Conservation (phyloP, 2,888 invertebrate genomes). For the Drosophila niveifrons region DNA sequence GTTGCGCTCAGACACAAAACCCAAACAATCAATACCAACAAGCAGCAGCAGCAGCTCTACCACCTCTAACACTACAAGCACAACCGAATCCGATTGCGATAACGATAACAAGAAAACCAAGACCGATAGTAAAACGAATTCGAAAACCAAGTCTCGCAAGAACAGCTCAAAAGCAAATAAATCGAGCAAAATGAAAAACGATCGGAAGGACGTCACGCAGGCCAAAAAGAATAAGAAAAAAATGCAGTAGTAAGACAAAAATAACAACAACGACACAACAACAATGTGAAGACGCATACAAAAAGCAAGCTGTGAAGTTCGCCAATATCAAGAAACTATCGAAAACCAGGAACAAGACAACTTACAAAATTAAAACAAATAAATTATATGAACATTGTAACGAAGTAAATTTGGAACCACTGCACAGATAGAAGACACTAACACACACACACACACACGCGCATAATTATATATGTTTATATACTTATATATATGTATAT, state of each 20-base stretch:
- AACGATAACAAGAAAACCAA: neutral
- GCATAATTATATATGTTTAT: slow-evolving; percentile 25
- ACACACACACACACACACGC: slow-evolving; percentile 19
- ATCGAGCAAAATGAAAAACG: too few species aligned
- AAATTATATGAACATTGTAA: slow-evolving; percentile 1
- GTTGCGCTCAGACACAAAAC: neutral
- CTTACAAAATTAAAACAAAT: neutral
- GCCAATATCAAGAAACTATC: neutral
- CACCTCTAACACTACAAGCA: neutral
- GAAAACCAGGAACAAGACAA: neutral
- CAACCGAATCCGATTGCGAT: neutral
- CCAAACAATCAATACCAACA: neutral
- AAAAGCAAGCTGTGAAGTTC: too few species aligned
- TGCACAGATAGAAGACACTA: slow-evolving; percentile 5
- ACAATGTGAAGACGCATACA: too few species aligned
- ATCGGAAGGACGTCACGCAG: neutral
- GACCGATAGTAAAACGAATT: neutral
- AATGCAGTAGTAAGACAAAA: neutral
- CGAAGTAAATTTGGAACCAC: neutral
- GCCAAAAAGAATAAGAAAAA: neutral
- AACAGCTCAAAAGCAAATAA: neutral
- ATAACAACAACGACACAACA: too few species aligned
- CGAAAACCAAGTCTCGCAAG: neutral
- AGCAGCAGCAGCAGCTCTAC: neutral
- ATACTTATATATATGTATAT: slow-evolving; percentile 27